These are phyloP conservation scores for Tiliacea citrago DNA, from an alignment of 2,888 invertebrate genomes.

Conservation along the genomic window DNA sequence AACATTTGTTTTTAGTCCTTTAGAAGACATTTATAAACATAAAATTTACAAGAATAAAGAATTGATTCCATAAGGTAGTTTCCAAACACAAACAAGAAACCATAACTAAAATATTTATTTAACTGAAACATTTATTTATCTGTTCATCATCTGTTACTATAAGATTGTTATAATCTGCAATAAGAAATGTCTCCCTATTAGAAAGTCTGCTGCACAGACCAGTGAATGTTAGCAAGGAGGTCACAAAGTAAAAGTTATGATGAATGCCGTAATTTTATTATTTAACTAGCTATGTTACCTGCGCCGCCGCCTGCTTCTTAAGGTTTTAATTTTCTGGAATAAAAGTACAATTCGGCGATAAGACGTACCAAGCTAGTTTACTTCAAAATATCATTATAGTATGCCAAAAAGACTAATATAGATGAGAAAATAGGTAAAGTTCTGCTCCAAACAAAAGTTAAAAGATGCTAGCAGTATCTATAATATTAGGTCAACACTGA, in stretches of 20 bases:
- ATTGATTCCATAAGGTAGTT: background rate
- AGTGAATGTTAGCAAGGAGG: conserved; percentile 47
- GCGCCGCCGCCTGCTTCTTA: too few relatives aligned
- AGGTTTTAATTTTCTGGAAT: background rate
- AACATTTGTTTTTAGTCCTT: background rate
- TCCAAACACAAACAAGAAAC: background rate
- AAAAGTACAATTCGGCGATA: background rate
- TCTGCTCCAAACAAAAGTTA: background rate
- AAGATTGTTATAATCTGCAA: conserved; percentile 1
- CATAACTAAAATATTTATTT: background rate
- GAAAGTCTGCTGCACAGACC: conserved; percentile 23
- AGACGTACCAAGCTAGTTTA: background rate
- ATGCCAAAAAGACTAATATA: background rate
- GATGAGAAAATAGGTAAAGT: background rate
- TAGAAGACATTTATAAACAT: background rate
- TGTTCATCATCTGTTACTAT: background rate
- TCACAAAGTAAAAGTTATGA: conserved; percentile 53
- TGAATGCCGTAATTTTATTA: conserved; percentile 28
- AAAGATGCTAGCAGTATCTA: background rate
- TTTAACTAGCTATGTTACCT: background rate
- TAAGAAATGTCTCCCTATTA: conserved; percentile 18
- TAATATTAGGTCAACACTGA: background rate
- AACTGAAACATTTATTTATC: background rate
- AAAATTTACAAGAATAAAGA: background rate
- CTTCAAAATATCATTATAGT: background rate